Evolutionary conservation across 2,888 invertebrate genomes (phyloP).

Genomic region (Calephelis perditalis): DNA sequence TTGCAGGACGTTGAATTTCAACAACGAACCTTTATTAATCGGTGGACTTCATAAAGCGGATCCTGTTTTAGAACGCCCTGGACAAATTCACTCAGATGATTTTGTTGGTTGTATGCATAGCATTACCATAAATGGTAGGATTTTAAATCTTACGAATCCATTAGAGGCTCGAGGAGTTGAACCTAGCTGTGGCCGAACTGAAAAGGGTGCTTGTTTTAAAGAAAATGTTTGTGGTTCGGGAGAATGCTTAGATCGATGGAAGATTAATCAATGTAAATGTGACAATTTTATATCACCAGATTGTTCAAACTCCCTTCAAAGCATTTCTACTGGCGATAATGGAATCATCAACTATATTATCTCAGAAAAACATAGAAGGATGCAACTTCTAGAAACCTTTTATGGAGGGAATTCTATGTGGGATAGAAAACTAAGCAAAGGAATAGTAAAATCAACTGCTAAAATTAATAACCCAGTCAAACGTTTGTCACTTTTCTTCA

Average conservation of each 20-base stretch:
- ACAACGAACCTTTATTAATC: constrained; percentile 90
- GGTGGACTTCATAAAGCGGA: constrained; percentile 92
- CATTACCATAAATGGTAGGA: constrained; percentile 91
- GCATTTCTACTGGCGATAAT: constrained; percentile 87
- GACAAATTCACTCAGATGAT: constrained; percentile 94
- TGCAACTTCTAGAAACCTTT: constrained; percentile 89
- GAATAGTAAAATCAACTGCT: constrained; percentile 43
- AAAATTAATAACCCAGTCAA: constrained; percentile 79
- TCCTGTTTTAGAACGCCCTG: constrained; percentile 91
- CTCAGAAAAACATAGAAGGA: constrained; percentile 90
- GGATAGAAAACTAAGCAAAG: constrained; percentile 63
- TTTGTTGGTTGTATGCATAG: constrained; percentile 96
- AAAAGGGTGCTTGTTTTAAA: constrained; percentile 81
- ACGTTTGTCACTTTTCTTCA: constrained; percentile 87
- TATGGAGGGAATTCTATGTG: constrained; percentile 86
- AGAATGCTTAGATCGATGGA: constrained; percentile 92
- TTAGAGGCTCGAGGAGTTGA: constrained; percentile 84
- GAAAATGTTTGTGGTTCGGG: constrained; percentile 78
- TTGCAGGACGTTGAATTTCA: constrained; percentile 93
- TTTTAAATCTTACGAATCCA: constrained; percentile 88
- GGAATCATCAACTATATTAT: constrained; percentile 88
- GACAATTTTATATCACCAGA: constrained; percentile 87
- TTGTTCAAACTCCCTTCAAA: constrained; percentile 87
- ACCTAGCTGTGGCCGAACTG: constrained; percentile 85
- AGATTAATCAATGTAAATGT: constrained; percentile 83